Percentiles rank a stretch among this genome's conserved stretches.
Conservation (phyloP, 2,888 invertebrate species). For the Julus scanicus region DNA sequence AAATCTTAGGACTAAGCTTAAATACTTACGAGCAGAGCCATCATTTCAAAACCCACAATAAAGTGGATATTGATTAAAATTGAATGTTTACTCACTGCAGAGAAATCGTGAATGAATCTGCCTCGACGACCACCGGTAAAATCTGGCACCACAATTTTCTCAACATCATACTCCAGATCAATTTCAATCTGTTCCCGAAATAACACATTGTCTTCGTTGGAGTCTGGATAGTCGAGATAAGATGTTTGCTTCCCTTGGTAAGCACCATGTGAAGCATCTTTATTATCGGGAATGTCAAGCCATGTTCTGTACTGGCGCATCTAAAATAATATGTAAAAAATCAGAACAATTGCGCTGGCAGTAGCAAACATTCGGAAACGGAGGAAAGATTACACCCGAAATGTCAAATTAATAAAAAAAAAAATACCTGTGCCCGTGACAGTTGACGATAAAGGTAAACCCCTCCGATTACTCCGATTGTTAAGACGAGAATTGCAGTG, state of each 20-base stretch:
- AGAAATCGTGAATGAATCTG: slow-evolving; percentile 93
- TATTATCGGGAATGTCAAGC: slow-evolving; percentile 75
- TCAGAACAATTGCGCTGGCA: neutral
- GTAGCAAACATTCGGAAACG: too few relatives aligned
- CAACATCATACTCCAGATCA: slow-evolving; percentile 77
- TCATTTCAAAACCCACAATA: too few relatives aligned
- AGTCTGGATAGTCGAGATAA: slow-evolving; percentile 58
- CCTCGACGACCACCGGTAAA: slow-evolving; percentile 84
- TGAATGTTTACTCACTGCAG: slow-evolving; percentile 69
- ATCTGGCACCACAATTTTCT: slow-evolving; percentile 87
- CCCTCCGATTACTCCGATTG: slow-evolving; percentile 77
- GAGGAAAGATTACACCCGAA: neutral
- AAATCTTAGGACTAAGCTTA: too few relatives aligned
- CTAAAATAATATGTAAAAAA: slow-evolving; percentile 55
- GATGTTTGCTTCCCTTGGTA: slow-evolving; percentile 57
- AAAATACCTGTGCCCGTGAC: slow-evolving; percentile 69
- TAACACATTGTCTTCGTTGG: slow-evolving; percentile 64
- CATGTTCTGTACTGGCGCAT: slow-evolving; percentile 70
- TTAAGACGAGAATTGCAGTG: slow-evolving; percentile 76
- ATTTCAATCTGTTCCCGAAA: slow-evolving; percentile 86
- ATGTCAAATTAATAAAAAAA: neutral
- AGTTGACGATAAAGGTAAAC: slow-evolving; percentile 81
- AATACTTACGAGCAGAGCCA: too few relatives aligned
- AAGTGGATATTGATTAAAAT: neutral
- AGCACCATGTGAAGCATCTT: slow-evolving; percentile 58